phyloP scores from a whole-genome alignment of 2,888 invertebrate species.

The Barypeithes pellucidus region DNA sequence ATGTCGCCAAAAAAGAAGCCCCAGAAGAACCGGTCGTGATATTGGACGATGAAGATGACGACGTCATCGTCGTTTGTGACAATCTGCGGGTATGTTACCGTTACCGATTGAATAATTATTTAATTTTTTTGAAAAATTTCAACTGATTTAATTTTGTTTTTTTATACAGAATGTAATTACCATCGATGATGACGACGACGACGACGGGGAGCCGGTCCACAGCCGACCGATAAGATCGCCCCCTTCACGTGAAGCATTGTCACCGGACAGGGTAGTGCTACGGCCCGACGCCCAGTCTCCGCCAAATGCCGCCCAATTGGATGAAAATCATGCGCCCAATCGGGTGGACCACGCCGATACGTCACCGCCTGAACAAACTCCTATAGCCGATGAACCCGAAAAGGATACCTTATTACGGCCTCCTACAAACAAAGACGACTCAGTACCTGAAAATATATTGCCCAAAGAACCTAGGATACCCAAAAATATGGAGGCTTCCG shows the following conservation, averaged over 20 bases:
- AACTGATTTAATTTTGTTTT: neutral
- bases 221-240: neutral
- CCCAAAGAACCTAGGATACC: constrained; percentile 1
- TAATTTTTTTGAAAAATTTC: neutral
- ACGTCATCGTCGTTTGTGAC: constrained; percentile 26
- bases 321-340: neutral
- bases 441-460: constrained; percentile 5
- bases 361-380: neutral
- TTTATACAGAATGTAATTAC: constrained; percentile 16
- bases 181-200: constrained; percentile 14
- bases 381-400: neutral
- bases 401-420: neutral
- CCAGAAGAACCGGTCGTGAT: constrained; percentile 9
- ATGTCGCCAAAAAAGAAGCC: neutral
- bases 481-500: neutral
- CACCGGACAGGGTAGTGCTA: neutral
- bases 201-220: neutral
- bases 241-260: neutral
- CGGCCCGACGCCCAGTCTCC: neutral
- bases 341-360: neutral
- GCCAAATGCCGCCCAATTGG: too few species aligned
- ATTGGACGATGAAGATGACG: constrained; percentile 25
- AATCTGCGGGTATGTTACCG: constrained; percentile 11
- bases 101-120: too few species aligned
- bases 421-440: neutral